Conservation (phyloP, 2,113 vertebrate species). For the Stictonetta naevosa region DNA sequence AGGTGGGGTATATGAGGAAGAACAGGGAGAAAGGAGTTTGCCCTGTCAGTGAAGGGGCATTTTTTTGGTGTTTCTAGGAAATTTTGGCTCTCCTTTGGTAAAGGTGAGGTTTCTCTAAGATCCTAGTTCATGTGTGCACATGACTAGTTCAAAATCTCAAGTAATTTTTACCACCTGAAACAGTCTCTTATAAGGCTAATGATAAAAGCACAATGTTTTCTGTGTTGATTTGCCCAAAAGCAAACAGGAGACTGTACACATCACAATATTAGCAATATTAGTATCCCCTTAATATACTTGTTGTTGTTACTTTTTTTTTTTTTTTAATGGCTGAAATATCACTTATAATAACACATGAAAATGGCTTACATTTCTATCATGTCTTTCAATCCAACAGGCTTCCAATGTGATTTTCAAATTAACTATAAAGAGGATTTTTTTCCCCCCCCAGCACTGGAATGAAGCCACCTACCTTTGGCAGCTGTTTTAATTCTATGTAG, state of each 20-base stretch:
- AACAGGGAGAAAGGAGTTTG: background rate
- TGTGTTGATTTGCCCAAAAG: background rate
- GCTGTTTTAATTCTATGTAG: background rate
- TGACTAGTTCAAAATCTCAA: background rate
- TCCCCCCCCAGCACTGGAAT: conserved; percentile 26
- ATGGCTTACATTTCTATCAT: conserved; percentile 48
- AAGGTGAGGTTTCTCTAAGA: background rate
- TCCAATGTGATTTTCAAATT: conserved; percentile 50
- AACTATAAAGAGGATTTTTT: conserved; percentile 39
- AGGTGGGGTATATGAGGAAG: background rate
- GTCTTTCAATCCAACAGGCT: conserved; percentile 34
- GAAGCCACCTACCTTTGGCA: conserved; percentile 43
- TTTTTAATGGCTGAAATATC: conserved; percentile 37
- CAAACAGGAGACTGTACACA: background rate
- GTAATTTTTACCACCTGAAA: background rate
- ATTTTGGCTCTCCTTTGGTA: background rate
- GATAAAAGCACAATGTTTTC: background rate
- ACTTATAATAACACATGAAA: conserved; percentile 48
- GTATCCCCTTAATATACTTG: conserved; percentile 51
- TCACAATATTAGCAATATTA: conserved; percentile 46
- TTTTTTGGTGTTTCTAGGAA: background rate
- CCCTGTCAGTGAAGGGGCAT: background rate
- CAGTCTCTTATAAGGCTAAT: background rate
- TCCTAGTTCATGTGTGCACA: fast-evolving
- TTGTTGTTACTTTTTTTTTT: background rate